Base-by-base conservation (phyloP, 2,113 vertebrate species). In the Thalassarche chlororhynchos region DNA sequence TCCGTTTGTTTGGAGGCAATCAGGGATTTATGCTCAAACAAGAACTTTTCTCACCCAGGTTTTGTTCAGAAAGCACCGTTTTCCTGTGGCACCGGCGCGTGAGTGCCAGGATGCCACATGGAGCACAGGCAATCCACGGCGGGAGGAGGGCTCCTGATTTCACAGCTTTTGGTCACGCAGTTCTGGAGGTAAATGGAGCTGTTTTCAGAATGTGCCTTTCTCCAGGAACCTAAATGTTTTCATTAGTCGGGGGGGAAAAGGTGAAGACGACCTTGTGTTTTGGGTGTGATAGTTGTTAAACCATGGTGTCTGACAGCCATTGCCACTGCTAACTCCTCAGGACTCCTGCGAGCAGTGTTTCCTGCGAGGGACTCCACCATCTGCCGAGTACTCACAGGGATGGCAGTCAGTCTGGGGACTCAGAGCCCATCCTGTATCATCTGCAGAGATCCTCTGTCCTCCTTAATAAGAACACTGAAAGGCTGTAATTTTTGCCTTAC, bases 401-500 rank as follows among this genome's bases (percentile, higher is more conserved):
- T 19, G 76, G 58, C 55, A 92, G 6, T 82, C 87, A 55, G 47
- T 46, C 72, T 74, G 47, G 64, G 61, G 24, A 71, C 64, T 77
- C 20, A 25, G 40, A 94, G 23, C 20, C 32, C 47, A 55, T 47
- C 71, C 55, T 51, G 0, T 21, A n/a, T 57, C 36, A 60, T 52
- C 34, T 83, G 40, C 28, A 52, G 46, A 66, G 29, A 75, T 74
- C 23, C 11, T 36, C 51, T 66, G 36, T 93, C 61, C 26, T 38
- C 40, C 65, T 57, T 68, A 92, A 52, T 54, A 51, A 36, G 47
- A 87, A 8, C 14, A 64, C 4, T 57, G 79, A 75, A 94, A 70
- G 29, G 46, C n/a, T 93, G 38, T 93, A 87, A 87, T 84, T 87
- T 97, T 91, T 93, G 34, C 83, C 31, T 90, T 81, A 61, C 34